Conservation (phyloP, 2,113 vertebrate genomes). For the Lycocorax pyrrhopterus region DNA sequence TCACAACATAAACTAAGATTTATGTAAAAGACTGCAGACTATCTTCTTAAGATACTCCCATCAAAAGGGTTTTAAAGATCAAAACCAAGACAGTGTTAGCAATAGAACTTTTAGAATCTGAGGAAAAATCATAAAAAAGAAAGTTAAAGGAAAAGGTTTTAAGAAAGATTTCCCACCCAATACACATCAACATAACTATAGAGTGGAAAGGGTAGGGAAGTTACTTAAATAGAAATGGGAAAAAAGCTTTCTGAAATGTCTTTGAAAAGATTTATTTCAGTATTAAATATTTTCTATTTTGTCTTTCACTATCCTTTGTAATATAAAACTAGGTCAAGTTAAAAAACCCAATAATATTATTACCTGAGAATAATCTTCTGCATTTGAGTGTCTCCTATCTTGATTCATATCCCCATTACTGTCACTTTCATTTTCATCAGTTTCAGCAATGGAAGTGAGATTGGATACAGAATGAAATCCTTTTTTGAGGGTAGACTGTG, state of each 20-base stretch:
- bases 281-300: not conserved
- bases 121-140: not conserved
- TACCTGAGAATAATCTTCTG: constrained; percentile 70
- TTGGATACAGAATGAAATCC: not conserved
- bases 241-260: not conserved
- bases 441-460: constrained; percentile 74
- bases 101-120: not conserved
- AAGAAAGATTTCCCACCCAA: not conserved
- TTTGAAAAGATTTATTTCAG: not conserved
- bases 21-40: not conserved
- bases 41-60: not conserved
- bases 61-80: not conserved
- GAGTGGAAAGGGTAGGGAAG: not conserved
- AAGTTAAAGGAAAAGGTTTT: not conserved
- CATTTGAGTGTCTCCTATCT: not conserved
- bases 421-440: constrained; percentile 63
- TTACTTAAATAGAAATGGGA: not conserved
- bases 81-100: not conserved
- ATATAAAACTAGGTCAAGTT: not conserved
- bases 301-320: not conserved
- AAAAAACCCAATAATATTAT: not conserved
- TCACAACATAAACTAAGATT: not conserved
- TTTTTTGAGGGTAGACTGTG: constrained; percentile 53
- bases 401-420: not conserved
- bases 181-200: not conserved